phyloP scores from a whole-genome alignment of 2,113 vertebrate genomes.

The western clawed frog (Xenopus tropicalis) region UCB_Xtro_10.0 CM004448.2:74481501-74482000 shows the following conservation, averaged over 20 bases:
- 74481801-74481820: conserved; percentile 54
- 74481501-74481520: no score
- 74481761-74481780: conserved; percentile 59
- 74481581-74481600: conserved; percentile 4
- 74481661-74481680: no score
- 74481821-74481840: conserved; percentile 58
- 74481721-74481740: conserved; percentile 67
- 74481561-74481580: no score
- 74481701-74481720: conserved; percentile 53
- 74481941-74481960: background rate
- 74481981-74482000: conserved; percentile 1
- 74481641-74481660: background rate
- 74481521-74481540: no score
- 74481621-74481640: conserved; percentile 10
- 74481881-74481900: conserved; percentile 39
- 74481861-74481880: conserved; percentile 47
- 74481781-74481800: conserved; percentile 56
- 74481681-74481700: background rate
- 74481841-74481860: conserved; percentile 56
- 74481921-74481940: conserved; percentile 5
- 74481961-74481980: background rate
- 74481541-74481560: no score
- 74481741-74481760: conserved; percentile 64
- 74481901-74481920: conserved; percentile 49
- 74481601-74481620: conserved; percentile 17